Evolutionary conservation across 2,797 vertebrate species (phyloP), one percentile per base, ranked within the genome.

Genomic region (Triplophysa bombifrons): DNA sequence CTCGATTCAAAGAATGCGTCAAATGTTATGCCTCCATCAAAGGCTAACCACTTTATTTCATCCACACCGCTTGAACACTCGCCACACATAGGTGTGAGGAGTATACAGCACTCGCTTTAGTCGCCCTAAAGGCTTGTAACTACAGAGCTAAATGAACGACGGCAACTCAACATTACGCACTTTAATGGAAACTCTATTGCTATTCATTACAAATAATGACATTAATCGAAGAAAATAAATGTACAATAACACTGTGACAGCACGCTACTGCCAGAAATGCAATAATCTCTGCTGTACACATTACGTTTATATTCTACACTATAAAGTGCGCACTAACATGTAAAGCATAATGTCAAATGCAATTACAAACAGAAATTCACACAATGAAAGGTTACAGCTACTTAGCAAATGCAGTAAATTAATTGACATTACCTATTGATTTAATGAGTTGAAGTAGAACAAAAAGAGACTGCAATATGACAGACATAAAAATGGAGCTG

Each of bases 11-110:
- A 80, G 82, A 56, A 46, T 1, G 14, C 50, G 82, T 75, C 77
- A 80, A 30, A 76, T 63, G 41, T 78, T 76, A 76, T 76, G 67
- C 56, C 72, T 80, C 44, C 46, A 70, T 83, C 63, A 80, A 75
- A 83, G 22, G 14, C 38, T 16, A 66, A 80, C 58, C 61, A 68
- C 68, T 80, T 80, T 68, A 83, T 76, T 79, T 74, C 82, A 80
- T 80, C 44, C 67, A 80, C 38, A 14, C 22, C 9, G 44, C 77
- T 77, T 73, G 68, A 82, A 82, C 73, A 80, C 46, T 51, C 51
- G 7, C 72, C 72, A 20, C 56, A 34, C 41, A 17, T 67, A 25
- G 65, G 50, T 65, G 66, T 74, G 65, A 20, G 41, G 65, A 63
- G 56, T 53, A 53, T 27, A 5, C 7, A 1, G n/a, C 68, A 50